phyloP scores from a whole-genome alignment of 2,113 vertebrate species.

The Charadrius vociferus region DNA sequence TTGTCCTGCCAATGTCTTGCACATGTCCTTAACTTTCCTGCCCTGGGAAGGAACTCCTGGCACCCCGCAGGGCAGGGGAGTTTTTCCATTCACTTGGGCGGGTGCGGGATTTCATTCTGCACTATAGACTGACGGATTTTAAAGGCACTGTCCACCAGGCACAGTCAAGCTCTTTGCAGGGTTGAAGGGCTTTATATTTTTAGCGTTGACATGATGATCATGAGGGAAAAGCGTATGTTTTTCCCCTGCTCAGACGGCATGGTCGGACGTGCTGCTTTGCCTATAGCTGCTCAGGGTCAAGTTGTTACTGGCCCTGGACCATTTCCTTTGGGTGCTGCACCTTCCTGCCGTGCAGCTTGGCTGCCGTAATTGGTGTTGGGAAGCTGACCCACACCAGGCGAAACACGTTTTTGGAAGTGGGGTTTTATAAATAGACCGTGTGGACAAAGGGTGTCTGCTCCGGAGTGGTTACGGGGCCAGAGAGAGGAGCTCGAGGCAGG shows the following conservation, averaged over 20 bases:
- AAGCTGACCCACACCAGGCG: not conserved
- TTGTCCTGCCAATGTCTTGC: not conserved
- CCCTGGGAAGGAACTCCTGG: conserved; percentile 2
- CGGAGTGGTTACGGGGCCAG: not conserved
- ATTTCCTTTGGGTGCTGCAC: not conserved
- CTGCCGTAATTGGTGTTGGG: not conserved
- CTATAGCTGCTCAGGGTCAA: not conserved
- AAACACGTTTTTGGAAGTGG: conserved; percentile 14
- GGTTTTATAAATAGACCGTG: conserved; percentile 30
- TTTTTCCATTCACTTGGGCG: conserved; percentile 35
- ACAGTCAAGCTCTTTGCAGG: not conserved
- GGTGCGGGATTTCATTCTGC: conserved; percentile 22
- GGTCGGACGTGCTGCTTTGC: not conserved
- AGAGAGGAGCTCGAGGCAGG: not conserved
- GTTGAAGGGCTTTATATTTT: not conserved
- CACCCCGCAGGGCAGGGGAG: not conserved
- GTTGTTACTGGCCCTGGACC: conserved; percentile 38
- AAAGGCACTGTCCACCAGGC: not conserved
- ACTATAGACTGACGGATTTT: not conserved
- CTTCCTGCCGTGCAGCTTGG: not conserved
- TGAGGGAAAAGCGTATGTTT: not conserved
- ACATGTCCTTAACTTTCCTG: conserved; percentile 38
- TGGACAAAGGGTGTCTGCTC: conserved; percentile 14
- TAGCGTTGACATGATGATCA: not conserved
- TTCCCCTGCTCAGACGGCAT: not conserved